Base-by-base conservation (phyloP, 2,113 vertebrate genomes). In the Rattus rattus region DNA sequence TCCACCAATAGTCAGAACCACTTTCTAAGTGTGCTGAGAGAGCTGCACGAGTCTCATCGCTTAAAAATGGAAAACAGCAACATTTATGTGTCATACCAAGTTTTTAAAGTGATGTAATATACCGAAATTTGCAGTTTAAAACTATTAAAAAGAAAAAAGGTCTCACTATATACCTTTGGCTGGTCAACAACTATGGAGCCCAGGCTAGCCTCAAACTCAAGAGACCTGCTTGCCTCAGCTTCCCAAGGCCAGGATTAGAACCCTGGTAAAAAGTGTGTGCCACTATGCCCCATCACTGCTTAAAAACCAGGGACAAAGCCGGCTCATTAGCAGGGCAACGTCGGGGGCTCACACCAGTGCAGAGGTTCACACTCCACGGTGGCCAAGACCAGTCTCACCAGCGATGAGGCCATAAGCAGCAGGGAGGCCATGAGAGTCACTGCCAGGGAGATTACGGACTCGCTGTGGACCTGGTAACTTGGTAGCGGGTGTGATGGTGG, bases 11-110 rank as follows among this genome's bases (percentile, higher is more conserved):
- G 54, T 90, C 0, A 93, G 69, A 90, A 39, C 52, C 39, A 76
- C n/a, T 86, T 24, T 76, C 69, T 65, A 75, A 75, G 30, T 94
- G 30, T 91, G 54, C 63, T 72, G 91, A 81, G 81, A 90, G 94
- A 75, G n/a, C 49, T 84, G 56, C 30, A 49, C 67, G 80, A 80
- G 80, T 65, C 17, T 67, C 36, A 76, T 16, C 22, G 87, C 39
- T 92, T 95, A 91, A 81, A 95, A 85, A 36, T 19, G 56, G n/a
- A 79, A 84, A 94, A 77, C 89, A 49, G 91, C 20, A 95, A 86
- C 54, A 61, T 88, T 61, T 24, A 67, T 85, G 14, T 39, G 79
- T 90, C 63, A 90, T 65, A 89, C 36, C 33, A 86, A 49, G 83
- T 77, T 79, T 70, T 47, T 75, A 28, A 33, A 83, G 61, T 56